Percentiles rank a stretch among this genome's conserved stretches.
phyloP scores from a whole-genome alignment of 2,113 vertebrate species.

The Bettongia penicillata region DNA sequence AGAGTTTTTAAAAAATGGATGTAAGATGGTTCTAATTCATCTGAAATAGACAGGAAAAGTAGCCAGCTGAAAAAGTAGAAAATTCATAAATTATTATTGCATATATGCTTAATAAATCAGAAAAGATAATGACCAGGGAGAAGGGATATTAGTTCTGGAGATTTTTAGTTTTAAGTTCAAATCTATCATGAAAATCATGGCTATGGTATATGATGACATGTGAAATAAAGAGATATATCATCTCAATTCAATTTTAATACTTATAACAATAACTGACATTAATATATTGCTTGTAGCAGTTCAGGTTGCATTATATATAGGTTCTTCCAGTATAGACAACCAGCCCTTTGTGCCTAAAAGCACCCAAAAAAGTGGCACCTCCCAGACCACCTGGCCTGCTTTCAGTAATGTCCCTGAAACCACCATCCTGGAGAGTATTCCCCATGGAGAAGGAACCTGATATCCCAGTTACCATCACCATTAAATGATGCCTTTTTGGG shows the following conservation, averaged over 20 bases:
- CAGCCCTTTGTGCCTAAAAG: neutral
- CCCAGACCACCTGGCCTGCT: neutral
- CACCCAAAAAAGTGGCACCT: neutral
- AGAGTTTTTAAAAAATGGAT: constrained; percentile 4
- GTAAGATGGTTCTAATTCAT: neutral
- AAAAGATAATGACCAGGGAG: neutral
- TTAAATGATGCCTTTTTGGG: neutral
- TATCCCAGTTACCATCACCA: neutral
- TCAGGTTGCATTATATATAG: neutral
- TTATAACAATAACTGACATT: neutral
- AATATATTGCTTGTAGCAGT: neutral
- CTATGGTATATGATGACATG: neutral
- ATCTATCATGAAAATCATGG: neutral
- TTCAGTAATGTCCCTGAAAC: neutral
- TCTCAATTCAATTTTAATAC: neutral
- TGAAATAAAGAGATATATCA: neutral
- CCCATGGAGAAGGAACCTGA: neutral
- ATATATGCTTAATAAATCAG: neutral
- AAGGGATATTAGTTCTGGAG: neutral
- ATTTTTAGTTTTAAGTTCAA: constrained; percentile 2
- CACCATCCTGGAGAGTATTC: neutral
- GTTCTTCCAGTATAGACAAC: neutral
- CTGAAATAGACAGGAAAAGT: neutral
- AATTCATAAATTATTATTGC: neutral
- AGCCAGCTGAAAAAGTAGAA: constrained; percentile 9